A percentile compares a stretch with the other conserved stretches of the same genome.
Conservation (phyloP, 2,888 invertebrate species). For the Ischnus inquisitorius region DNA sequence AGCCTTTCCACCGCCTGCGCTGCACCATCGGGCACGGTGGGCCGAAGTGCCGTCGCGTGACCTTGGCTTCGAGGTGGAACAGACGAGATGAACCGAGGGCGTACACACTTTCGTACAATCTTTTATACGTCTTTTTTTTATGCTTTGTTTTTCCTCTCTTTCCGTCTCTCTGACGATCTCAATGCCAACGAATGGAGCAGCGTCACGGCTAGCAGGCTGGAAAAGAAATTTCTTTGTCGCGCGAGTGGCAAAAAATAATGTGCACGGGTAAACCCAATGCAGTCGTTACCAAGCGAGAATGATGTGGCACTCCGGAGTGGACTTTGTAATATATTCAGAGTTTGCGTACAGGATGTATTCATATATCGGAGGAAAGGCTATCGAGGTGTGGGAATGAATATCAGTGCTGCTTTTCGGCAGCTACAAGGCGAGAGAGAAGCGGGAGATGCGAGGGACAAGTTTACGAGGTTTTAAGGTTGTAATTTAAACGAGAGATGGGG, state of each 20-base stretch:
- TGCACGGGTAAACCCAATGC: background rate
- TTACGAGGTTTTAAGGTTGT: too few relatives aligned
- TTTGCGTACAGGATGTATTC: too few relatives aligned
- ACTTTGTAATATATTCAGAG: background rate
- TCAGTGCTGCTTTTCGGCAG: too few relatives aligned
- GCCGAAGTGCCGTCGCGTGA: constrained; percentile 11
- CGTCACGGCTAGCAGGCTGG: constrained; percentile 17
- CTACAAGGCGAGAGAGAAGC: too few relatives aligned
- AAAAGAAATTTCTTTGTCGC: constrained; percentile 3
- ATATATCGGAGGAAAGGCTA: too few relatives aligned
- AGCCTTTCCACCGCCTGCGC: constrained; percentile 4
- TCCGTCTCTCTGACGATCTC: constrained; percentile 25
- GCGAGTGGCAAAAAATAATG: background rate
- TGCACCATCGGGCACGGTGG: background rate
- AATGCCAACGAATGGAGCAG: constrained; percentile 40
- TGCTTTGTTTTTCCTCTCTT: background rate
- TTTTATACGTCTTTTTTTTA: constrained; percentile 43
- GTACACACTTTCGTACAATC: constrained; percentile 36
- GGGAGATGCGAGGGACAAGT: too few relatives aligned
- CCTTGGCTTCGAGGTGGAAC: constrained; percentile 55
- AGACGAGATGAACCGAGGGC: constrained; percentile 49
- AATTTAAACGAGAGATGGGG: too few relatives aligned
- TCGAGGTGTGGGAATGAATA: too few relatives aligned
- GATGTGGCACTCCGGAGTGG: background rate
- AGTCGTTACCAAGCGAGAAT: background rate